phyloP scores from a whole-genome alignment of 2,888 invertebrate species.

The Acanthacorydalis orientalis region DNA sequence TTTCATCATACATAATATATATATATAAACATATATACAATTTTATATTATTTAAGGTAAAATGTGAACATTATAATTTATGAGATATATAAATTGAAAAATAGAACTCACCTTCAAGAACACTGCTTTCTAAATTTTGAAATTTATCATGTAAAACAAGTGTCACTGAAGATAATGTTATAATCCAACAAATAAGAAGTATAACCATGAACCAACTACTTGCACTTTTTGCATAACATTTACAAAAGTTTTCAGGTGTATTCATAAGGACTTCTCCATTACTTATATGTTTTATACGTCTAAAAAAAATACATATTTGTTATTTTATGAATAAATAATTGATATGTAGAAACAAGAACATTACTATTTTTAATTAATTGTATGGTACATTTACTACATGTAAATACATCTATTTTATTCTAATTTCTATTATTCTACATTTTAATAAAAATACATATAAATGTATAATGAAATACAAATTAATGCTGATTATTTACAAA shows the following conservation, averaged over 20 bases:
- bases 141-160: conserved; percentile 12
- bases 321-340: not conserved
- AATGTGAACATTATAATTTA: not conserved
- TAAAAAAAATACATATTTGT: not conserved
- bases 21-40: not conserved
- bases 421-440: too few species aligned
- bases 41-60: not conserved
- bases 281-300: not conserved
- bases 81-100: not conserved
- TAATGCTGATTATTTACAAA: too few species aligned
- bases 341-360: too few species aligned
- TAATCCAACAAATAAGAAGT: conserved; percentile 11
- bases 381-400: too few species aligned
- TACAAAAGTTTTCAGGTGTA: not conserved
- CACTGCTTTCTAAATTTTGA: conserved; percentile 11
- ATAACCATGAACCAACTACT: not conserved
- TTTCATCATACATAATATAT: not conserved
- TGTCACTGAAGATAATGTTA: conserved; percentile 13
- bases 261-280: not conserved
- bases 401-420: too few species aligned
- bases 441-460: too few species aligned
- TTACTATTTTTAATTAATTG: too few species aligned
- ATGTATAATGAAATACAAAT: too few species aligned
- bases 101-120: conserved; percentile 11
- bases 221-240: conserved; percentile 5